These are phyloP conservation scores for Notechis scutatus DNA, from an alignment of 2,113 vertebrate species.

Conservation along the genomic window DNA sequence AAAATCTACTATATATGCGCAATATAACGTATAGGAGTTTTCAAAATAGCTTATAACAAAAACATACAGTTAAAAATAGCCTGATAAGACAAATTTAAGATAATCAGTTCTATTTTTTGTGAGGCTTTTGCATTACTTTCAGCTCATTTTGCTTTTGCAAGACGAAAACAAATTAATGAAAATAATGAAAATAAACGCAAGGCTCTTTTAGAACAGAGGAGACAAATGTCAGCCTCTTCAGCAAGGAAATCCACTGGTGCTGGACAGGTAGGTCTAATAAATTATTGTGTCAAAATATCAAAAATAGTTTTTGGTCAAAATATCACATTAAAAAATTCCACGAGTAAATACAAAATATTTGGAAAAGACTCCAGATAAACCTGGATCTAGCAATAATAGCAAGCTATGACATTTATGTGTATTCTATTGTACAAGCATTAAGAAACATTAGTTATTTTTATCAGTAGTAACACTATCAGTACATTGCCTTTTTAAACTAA, in stretches of 20 bases:
- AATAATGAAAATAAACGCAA: constrained; percentile 58
- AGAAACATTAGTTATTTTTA: background rate
- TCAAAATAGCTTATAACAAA: background rate
- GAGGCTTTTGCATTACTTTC: background rate
- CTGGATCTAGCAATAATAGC: background rate
- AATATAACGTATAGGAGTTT: background rate
- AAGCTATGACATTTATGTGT: background rate
- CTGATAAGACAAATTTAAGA: background rate
- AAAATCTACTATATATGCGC: no score
- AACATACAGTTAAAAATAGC: background rate
- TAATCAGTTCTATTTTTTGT: background rate
- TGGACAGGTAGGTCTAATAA: constrained; percentile 71
- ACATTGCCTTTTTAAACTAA: background rate
- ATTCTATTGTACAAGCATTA: background rate
- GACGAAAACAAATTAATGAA: constrained; percentile 63
- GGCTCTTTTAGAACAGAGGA: constrained; percentile 64
- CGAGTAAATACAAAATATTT: background rate
- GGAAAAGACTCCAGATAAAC: background rate
- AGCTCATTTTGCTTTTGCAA: constrained; percentile 45
- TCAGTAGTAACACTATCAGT: background rate
- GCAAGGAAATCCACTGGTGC: constrained; percentile 58
- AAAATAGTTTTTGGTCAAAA: background rate
- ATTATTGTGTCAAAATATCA: background rate
- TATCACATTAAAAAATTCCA: background rate
- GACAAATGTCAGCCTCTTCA: constrained; percentile 55